Percentiles rank a stretch among this genome's conserved stretches.
Evolutionary conservation across 2,888 invertebrate genomes (phyloP).

Genomic region (Brenthis daphne): DNA sequence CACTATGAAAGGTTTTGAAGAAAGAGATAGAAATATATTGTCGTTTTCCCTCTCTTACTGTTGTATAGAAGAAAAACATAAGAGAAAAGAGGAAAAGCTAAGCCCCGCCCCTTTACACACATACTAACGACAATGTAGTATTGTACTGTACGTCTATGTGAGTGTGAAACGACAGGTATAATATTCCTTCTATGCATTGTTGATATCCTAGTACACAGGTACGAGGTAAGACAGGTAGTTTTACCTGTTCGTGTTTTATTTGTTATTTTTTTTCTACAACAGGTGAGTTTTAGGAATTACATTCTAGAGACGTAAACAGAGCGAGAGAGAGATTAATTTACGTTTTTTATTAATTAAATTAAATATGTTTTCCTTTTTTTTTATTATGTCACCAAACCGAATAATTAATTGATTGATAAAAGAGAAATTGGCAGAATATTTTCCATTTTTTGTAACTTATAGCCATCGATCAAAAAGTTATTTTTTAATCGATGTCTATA

Average conservation of each 20-base stretch:
- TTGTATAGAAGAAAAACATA: slow-evolving; percentile 1
- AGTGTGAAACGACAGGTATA: slow-evolving; percentile 49
- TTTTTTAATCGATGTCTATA: too few species aligned
- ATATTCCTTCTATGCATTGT: slow-evolving; percentile 47
- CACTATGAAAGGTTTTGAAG: not conserved
- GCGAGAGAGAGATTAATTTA: not conserved
- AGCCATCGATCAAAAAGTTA: too few species aligned
- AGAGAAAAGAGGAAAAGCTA: slow-evolving; percentile 18
- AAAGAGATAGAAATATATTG: slow-evolving; percentile 43
- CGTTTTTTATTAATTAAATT: not conserved
- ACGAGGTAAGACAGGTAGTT: slow-evolving; percentile 61
- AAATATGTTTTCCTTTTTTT: too few species aligned
- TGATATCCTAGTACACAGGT: slow-evolving; percentile 68
- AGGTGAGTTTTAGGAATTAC: not conserved
- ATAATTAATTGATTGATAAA: too few species aligned
- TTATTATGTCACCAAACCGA: not conserved
- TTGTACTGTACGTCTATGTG: slow-evolving; percentile 24
- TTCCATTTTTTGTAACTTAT: too few species aligned
- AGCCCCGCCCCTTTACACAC: slow-evolving; percentile 18
- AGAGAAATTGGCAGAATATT: too few species aligned
- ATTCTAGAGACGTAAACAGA: not conserved
- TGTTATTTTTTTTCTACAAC: not conserved
- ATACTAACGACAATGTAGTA: not conserved
- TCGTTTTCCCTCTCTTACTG: slow-evolving; percentile 5
- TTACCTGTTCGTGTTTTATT: slow-evolving; percentile 23